A percentile compares a stretch with the other conserved stretches of the same genome.
Evolutionary conservation across 2,797 vertebrate species (phyloP).

Genomic region (Sebastiscus tertius): DNA sequence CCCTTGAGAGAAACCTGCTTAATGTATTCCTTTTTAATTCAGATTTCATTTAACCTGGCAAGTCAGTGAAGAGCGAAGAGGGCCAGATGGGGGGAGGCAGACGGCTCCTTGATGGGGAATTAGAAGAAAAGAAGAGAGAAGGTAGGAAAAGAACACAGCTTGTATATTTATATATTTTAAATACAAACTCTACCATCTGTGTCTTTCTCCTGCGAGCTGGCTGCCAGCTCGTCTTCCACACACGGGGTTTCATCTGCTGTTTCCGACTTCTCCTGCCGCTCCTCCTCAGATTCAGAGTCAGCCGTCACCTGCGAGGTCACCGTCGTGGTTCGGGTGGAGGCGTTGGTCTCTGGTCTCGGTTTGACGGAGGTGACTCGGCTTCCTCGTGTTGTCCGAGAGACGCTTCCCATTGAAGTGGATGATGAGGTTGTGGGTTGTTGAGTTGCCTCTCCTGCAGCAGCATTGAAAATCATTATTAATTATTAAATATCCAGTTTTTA

Average conservation of each 20-base stretch:
- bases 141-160: no score
- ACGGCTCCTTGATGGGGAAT: no score
- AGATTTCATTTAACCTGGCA: neutral
- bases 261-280: neutral
- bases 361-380: neutral
- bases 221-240: conserved; percentile 22
- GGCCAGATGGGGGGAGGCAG: neutral
- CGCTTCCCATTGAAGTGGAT: fast-evolving
- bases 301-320: fast-evolving
- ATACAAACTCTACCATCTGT: conserved; percentile 15
- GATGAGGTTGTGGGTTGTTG: neutral
- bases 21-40: neutral
- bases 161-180: neutral
- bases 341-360: neutral
- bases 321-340: neutral
- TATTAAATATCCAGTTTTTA: neutral
- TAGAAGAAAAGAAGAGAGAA: neutral
- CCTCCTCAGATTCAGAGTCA: conserved; percentile 1
- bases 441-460: neutral
- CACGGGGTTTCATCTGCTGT: neutral
- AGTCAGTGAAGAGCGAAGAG: neutral
- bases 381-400: neutral
- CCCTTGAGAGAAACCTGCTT: neutral
- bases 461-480: neutral
- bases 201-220: conserved; percentile 69